Conservation (phyloP, 1,140 invertebrate genomes). For the Pseudomyrmex gracilis region DNA sequence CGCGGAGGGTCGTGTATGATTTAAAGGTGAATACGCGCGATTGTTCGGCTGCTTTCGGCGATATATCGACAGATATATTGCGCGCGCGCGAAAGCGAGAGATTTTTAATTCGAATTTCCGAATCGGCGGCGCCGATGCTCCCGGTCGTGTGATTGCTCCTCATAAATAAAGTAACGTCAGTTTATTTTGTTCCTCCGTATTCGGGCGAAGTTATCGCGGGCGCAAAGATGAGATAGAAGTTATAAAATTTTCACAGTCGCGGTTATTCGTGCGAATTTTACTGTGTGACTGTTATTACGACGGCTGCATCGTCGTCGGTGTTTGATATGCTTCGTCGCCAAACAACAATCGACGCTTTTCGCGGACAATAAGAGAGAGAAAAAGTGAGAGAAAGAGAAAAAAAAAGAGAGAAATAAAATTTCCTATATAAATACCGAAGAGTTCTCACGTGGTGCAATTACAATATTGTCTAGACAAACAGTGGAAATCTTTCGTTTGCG, state of each 20-base stretch:
- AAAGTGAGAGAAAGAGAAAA: too few relatives aligned
- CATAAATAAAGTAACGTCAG: slow-evolving; percentile 35
- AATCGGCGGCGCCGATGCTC: background rate
- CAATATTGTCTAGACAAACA: slow-evolving; percentile 5
- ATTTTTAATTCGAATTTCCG: slow-evolving; percentile 44
- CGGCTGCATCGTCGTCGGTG: background rate
- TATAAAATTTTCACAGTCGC: slow-evolving; percentile 63
- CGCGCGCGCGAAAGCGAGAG: background rate
- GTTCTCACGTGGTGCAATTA: background rate
- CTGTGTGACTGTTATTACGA: slow-evolving; percentile 24
- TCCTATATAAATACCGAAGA: background rate
- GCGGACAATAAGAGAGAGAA: too few relatives aligned
- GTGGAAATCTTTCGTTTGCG: slow-evolving; percentile 16
- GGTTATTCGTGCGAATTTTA: slow-evolving; percentile 48
- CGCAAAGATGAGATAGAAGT: slow-evolving; percentile 11
- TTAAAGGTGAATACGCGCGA: slow-evolving; percentile 1
- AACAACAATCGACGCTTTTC: too few relatives aligned
- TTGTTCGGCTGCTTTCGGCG: slow-evolving; percentile 2
- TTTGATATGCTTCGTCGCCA: slow-evolving; percentile 13
- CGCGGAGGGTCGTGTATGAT: background rate
- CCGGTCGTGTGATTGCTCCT: slow-evolving; percentile 16
- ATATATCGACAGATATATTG: background rate
- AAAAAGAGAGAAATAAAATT: background rate
- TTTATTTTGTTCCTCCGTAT: slow-evolving; percentile 28
- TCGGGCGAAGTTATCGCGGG: background rate